Percentiles rank a stretch among this genome's conserved stretches.
Conservation (phyloP, 2,888 invertebrate species). For the Ferdinandea cuprea region DNA sequence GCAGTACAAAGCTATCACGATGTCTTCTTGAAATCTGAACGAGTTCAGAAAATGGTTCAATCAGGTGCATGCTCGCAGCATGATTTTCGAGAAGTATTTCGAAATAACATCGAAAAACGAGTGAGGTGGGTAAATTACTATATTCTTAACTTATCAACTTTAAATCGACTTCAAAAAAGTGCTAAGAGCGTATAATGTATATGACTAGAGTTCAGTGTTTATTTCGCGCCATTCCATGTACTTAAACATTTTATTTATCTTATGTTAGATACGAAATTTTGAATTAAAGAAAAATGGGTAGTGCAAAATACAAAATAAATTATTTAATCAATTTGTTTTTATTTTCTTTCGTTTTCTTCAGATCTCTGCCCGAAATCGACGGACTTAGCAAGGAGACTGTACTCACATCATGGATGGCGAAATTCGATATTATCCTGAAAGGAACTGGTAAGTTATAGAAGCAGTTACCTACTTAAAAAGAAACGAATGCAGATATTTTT, state of each 20-base stretch:
- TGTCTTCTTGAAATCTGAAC: constrained; percentile 98
- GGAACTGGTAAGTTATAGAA: constrained; percentile 88
- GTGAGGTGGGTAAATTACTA: constrained; percentile 91
- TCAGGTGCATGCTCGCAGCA: constrained; percentile 99
- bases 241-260: no score
- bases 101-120: constrained; percentile 99
- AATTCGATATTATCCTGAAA: constrained; percentile 99
- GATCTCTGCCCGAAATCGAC: constrained; percentile 99
- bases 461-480: no score
- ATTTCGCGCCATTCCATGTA: no score
- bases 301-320: no score
- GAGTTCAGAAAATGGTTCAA: constrained; percentile 97
- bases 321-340: no score
- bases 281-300: no score
- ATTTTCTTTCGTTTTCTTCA: constrained; percentile 77
- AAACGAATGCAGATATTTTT: no score
- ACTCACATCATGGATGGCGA: constrained; percentile 99
- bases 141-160: no score
- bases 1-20: constrained; percentile 98
- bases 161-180: no score
- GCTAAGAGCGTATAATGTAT: no score
- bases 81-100: constrained; percentile 99
- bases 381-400: constrained; percentile 99
- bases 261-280: no score
- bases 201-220: no score